These are phyloP conservation scores for Neuroterus valhalla DNA, from an alignment of 1,140 invertebrate species.

Conservation along the genomic window DNA sequence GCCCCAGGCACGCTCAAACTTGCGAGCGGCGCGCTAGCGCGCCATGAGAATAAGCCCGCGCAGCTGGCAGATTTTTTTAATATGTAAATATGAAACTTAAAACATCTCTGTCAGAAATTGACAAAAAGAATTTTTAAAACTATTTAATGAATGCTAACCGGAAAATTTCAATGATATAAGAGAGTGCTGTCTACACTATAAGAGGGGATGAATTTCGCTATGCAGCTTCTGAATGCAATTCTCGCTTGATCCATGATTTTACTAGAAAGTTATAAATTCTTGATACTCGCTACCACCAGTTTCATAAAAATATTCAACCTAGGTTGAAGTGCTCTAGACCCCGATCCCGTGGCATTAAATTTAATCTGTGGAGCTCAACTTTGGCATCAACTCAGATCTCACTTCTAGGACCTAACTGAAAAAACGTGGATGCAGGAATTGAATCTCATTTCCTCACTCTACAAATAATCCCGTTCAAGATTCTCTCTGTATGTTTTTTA, in stretches of 20 bases:
- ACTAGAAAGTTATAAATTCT: conserved; percentile 3
- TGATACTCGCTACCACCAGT: background rate
- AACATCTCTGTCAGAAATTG: too few species aligned
- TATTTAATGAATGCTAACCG: too few species aligned
- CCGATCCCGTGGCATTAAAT: conserved; percentile 7
- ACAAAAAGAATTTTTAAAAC: too few species aligned
- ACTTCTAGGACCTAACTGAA: background rate
- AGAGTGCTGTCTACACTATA: too few species aligned
- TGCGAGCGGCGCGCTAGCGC: too few species aligned
- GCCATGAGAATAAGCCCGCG: too few species aligned
- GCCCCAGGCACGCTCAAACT: too few species aligned
- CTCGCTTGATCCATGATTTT: background rate
- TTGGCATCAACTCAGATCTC: background rate
- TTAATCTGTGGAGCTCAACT: conserved; percentile 1
- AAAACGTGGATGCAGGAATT: background rate
- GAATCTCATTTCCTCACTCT: background rate
- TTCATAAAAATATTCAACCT: conserved; percentile 28
- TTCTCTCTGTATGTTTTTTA: too few species aligned
- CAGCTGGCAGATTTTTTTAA: too few species aligned
- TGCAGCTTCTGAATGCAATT: background rate
- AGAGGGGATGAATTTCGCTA: background rate
- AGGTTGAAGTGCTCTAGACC: conserved; percentile 1
- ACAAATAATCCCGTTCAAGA: background rate
- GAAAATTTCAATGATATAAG: too few species aligned
- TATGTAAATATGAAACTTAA: too few species aligned